A percentile compares a stretch with the other conserved stretches of the same genome.
Evolutionary conservation across 1,140 invertebrate genomes (phyloP).

Genomic region (Megalopta genalis): DNA sequence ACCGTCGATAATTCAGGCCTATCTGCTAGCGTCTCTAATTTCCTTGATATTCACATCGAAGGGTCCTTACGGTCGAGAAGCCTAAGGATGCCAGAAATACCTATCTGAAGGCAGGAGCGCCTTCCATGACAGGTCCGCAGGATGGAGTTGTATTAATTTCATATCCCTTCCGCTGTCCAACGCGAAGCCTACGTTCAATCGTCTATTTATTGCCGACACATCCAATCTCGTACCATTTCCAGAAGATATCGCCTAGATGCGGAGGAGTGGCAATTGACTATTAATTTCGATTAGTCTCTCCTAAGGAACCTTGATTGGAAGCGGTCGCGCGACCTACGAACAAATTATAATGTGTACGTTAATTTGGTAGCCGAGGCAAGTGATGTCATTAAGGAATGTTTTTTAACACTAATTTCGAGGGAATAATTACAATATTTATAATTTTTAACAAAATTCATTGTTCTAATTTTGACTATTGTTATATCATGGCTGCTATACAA

Average conservation of each 20-base stretch:
- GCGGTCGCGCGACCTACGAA: slow-evolving; percentile 44
- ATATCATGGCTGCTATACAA: no score
- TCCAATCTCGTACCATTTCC: slow-evolving; percentile 62
- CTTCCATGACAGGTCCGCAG: slow-evolving; percentile 58
- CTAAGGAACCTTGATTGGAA: slow-evolving; percentile 67
- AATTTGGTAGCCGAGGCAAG: background rate
- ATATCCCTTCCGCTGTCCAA: slow-evolving; percentile 72
- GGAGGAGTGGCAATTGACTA: slow-evolving; percentile 64
- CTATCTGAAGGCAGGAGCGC: slow-evolving; percentile 64
- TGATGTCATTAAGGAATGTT: background rate
- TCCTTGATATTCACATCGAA: slow-evolving; percentile 78
- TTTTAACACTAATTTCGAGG: no score
- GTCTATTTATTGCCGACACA: slow-evolving; percentile 74
- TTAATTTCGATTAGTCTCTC: slow-evolving; percentile 69
- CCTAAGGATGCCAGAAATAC: slow-evolving; percentile 78
- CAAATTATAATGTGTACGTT: background rate
- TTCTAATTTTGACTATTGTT: no score
- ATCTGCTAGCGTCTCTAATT: slow-evolving; percentile 73
- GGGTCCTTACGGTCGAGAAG: slow-evolving; percentile 75
- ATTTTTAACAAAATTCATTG: no score
- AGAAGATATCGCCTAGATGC: slow-evolving; percentile 72
- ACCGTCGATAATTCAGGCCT: slow-evolving; percentile 67
- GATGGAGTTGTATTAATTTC: slow-evolving; percentile 75
- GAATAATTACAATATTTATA: no score
- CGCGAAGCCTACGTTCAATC: slow-evolving; percentile 66